Conservation (phyloP, 2,113 vertebrate species). For the Leiothrix lutea region DNA sequence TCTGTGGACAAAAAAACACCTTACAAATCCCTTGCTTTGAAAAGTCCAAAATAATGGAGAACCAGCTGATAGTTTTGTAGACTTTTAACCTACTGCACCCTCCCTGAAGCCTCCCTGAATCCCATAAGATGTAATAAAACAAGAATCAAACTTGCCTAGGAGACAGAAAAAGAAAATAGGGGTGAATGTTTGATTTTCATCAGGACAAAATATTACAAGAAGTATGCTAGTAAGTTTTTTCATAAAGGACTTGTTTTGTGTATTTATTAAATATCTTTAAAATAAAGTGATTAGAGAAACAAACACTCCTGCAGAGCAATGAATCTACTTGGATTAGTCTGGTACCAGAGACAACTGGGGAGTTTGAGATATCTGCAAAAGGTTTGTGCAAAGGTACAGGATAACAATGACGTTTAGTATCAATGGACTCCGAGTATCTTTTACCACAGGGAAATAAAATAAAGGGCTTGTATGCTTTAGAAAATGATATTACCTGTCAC, state of each 20-base stretch:
- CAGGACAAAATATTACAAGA: background rate
- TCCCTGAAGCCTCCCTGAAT: background rate
- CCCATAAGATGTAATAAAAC: background rate
- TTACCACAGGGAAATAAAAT: background rate
- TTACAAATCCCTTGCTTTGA: background rate
- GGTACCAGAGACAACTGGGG: background rate
- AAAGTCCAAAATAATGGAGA: background rate
- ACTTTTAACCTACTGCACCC: background rate
- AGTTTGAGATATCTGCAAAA: background rate
- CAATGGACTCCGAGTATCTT: background rate
- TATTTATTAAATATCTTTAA: background rate
- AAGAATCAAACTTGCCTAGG: background rate
- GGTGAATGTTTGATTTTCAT: background rate
- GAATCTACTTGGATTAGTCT: background rate
- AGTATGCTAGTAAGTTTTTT: background rate
- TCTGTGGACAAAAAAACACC: background rate
- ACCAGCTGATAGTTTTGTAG: background rate
- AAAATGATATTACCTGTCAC: background rate
- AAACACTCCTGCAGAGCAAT: background rate
- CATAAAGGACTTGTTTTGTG: background rate
- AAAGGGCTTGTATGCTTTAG: background rate
- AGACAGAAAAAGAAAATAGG: background rate
- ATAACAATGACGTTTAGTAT: background rate
- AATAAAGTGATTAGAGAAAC: background rate
- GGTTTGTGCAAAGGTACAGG: background rate